Evolutionary conservation across 1,140 invertebrate species (phyloP), one percentile per base, ranked within the genome.

Genomic region (Drosophila triauraria): DNA sequence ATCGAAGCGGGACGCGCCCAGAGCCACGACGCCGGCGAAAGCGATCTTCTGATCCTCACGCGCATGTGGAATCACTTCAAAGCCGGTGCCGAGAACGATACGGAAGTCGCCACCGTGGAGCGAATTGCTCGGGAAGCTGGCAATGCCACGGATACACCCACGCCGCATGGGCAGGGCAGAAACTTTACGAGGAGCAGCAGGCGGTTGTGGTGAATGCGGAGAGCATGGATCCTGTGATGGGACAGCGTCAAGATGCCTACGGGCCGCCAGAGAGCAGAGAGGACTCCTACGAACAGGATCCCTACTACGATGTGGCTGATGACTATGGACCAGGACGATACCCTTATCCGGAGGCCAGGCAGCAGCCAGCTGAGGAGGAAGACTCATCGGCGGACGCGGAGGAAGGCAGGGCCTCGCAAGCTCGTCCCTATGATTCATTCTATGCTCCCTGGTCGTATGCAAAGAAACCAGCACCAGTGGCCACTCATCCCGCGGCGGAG

Each of bases 151-250:
- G 30, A 42, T 32, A 15, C 30, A 2, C 46, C n/a, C 6, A 20
- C 15, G 3, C 1, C 23, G 4, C n/a, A 17, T 32, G 54, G 46
- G 10, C 51, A 65, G 15, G 54, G 67, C 13, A 84, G 75, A 12
- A 68, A 64, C 38, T 90, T 74, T 90, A 90, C 30, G 85, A 90
- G 64, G 85, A 90, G 46, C 85, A 90, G 43, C 60, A 61, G 8
- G 82, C 85, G 20, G 86, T 90, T 27, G 81, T 90, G n/a, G 85
- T 90, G 15, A 82, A 85, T 27, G 48, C 61, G 8, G 68, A 90
- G 23, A 85, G 61, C 20, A 60, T 63, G 15, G 44, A 59, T 12
- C 60, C 85, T 1, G 50, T 79, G 0, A 27, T 78, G 44, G 84
- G 68, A 0, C 57, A 71, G 56, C 80, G 84, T 12, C 77, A 80